Evolutionary conservation across 2,888 invertebrate genomes (phyloP).

Genomic region (Nomada hirtipes): DNA sequence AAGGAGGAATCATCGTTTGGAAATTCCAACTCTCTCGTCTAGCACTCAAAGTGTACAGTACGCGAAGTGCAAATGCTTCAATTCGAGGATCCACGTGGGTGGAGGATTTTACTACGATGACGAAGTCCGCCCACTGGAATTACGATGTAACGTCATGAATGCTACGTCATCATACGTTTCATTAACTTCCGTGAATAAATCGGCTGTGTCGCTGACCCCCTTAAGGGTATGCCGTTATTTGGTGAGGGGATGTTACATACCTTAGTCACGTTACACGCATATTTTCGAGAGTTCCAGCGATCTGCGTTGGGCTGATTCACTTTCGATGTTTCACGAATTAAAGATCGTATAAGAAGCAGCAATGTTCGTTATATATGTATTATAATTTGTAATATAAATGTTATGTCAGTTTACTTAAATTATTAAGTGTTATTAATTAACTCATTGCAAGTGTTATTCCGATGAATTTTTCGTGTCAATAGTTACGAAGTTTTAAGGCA

Average conservation of each 20-base stretch:
- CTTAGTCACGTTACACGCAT: slow-evolving; percentile 7
- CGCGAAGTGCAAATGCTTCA: background rate
- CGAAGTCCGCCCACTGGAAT: slow-evolving; percentile 53
- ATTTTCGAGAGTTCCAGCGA: slow-evolving; percentile 7
- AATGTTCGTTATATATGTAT: background rate
- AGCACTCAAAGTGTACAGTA: background rate
- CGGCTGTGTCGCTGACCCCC: slow-evolving; percentile 1
- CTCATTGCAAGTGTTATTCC: no score
- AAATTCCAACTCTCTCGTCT: slow-evolving; percentile 10
- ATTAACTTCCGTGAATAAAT: slow-evolving; percentile 35
- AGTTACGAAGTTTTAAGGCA: no score
- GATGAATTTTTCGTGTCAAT: no score
- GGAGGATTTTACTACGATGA: slow-evolving; percentile 43
- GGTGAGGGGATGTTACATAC: slow-evolving; percentile 12
- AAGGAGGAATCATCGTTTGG: slow-evolving; percentile 16
- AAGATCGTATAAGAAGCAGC: no score
- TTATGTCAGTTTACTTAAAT: no score
- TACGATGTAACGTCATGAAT: slow-evolving; percentile 49
- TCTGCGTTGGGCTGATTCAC: background rate
- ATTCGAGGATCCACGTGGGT: slow-evolving; percentile 13
- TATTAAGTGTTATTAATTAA: no score
- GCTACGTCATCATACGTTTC: slow-evolving; percentile 54
- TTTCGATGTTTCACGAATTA: background rate
- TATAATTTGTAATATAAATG: no score
- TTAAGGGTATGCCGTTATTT: slow-evolving; percentile 37